Evolutionary conservation across 1,140 invertebrate species (phyloP).

Genomic region (Venturia canescens): DNA sequence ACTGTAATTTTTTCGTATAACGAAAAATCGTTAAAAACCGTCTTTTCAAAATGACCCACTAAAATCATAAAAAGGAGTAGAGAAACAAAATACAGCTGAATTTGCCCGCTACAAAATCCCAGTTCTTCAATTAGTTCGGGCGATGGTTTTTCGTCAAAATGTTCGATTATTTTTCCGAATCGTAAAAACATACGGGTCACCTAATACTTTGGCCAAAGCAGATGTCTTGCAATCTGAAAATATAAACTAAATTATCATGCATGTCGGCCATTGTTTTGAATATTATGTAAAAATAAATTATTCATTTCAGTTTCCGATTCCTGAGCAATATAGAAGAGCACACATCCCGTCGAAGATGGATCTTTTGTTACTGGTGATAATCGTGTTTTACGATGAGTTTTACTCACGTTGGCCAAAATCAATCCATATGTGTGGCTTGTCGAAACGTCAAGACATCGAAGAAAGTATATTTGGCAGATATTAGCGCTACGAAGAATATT

Average conservation of each 20-base stretch:
- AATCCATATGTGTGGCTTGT: slow-evolving; percentile 20
- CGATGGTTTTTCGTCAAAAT: no score
- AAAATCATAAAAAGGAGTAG: no score
- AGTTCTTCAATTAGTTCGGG: no score
- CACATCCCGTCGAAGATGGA: slow-evolving; percentile 50
- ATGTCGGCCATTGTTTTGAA: no score
- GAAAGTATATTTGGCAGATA: neutral
- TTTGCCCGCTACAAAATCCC: no score
- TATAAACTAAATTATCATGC: neutral
- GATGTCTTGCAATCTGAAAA: neutral
- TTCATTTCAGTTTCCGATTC: slow-evolving; percentile 53
- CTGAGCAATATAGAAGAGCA: slow-evolving; percentile 52
- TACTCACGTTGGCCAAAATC: neutral
- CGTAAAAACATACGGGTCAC: no score
- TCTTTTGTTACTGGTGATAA: slow-evolving; percentile 53
- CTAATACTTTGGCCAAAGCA: no score
- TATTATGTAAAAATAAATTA: neutral
- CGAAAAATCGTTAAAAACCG: no score
- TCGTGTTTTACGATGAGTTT: slow-evolving; percentile 42
- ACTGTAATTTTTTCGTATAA: no score
- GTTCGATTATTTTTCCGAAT: no score
- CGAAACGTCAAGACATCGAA: slow-evolving; percentile 9
- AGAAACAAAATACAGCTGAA: no score
- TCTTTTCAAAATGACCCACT: no score
- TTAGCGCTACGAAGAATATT: neutral